phyloP scores from a whole-genome alignment of 2,797 vertebrate species.

The Borostomias antarcticus region DNA sequence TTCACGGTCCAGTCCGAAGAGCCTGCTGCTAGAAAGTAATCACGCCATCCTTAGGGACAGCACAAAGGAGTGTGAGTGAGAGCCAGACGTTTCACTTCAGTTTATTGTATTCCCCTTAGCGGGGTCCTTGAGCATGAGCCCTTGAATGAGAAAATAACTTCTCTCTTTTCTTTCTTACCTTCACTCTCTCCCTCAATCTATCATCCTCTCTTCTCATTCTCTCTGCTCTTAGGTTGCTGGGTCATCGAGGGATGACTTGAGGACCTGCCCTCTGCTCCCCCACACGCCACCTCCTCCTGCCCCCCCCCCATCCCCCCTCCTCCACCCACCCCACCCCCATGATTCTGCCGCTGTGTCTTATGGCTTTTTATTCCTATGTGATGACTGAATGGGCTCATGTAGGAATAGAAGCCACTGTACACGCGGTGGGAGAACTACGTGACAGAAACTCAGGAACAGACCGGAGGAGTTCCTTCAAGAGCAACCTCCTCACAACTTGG shows the following conservation, averaged over 20 bases:
- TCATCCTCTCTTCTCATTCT: slow-evolving; percentile 7
- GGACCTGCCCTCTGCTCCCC: neutral
- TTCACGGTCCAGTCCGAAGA: too few relatives aligned
- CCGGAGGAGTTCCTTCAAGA: neutral
- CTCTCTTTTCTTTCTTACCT: slow-evolving; percentile 16
- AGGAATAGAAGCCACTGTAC: slow-evolving; percentile 99
- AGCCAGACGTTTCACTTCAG: neutral
- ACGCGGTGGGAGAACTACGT: slow-evolving; percentile 90
- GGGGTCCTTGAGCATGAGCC: slow-evolving; percentile 24
- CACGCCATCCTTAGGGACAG: slow-evolving; percentile 23
- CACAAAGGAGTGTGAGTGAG: neutral
- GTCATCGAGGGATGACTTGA: slow-evolving; percentile 19
- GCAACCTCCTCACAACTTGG: slow-evolving; percentile 1
- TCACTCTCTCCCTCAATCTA: slow-evolving; percentile 8
- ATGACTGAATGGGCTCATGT: slow-evolving; percentile 95
- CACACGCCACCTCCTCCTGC: too few relatives aligned
- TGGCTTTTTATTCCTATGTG: slow-evolving; percentile 99
- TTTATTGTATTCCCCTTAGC: slow-evolving; percentile 13
- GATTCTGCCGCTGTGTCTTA: slow-evolving; percentile 91
- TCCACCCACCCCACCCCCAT: slow-evolving; percentile 12
- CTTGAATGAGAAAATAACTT: slow-evolving; percentile 25
- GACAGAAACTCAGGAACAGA: slow-evolving; percentile 27
- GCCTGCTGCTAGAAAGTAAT: neutral
- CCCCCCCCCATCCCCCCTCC: neutral
- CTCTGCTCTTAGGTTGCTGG: slow-evolving; percentile 42